Conservation (phyloP, 2,888 invertebrate species). For the Zygothrica quintamaculata region DNA sequence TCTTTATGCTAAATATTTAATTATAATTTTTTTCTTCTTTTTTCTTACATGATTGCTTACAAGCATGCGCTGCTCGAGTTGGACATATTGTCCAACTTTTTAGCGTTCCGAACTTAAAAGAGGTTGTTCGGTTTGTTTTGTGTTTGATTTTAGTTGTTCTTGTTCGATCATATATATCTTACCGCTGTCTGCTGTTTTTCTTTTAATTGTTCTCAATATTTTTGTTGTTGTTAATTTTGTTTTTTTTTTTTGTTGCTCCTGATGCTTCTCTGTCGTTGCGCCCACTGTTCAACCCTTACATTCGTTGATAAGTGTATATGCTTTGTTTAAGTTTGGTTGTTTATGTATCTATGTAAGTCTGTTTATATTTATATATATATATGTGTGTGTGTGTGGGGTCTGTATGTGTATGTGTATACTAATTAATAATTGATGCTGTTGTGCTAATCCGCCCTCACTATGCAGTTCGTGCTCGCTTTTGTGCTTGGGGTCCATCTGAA, state of each 20-base stretch:
- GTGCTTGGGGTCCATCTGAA: constrained; percentile 81
- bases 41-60: constrained; percentile 43
- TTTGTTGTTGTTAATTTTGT: no score
- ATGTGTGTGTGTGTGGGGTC: constrained; percentile 43
- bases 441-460: constrained; percentile 75
- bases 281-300: constrained; percentile 52
- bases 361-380: constrained; percentile 28
- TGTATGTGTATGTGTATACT: constrained; percentile 57
- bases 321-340: constrained; percentile 15
- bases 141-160: no score
- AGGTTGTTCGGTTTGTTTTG: constrained; percentile 17
- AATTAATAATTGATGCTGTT: constrained; percentile 70
- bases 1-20: constrained; percentile 66
- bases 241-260: constrained; percentile 54
- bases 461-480: constrained; percentile 84
- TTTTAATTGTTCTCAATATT: no score
- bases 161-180: constrained; percentile 70
- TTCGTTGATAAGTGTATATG: constrained; percentile 58
- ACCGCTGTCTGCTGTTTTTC: constrained; percentile 44
- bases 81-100: constrained; percentile 13
- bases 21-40: constrained; percentile 52
- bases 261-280: constrained; percentile 29
- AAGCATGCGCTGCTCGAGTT: constrained; percentile 34
- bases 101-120: constrained; percentile 15
- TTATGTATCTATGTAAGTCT: constrained; percentile 22